A percentile compares a stretch with the other conserved stretches of the same genome.
Conservation (phyloP, 2,888 invertebrate species). For the Bombylius discolor region DNA sequence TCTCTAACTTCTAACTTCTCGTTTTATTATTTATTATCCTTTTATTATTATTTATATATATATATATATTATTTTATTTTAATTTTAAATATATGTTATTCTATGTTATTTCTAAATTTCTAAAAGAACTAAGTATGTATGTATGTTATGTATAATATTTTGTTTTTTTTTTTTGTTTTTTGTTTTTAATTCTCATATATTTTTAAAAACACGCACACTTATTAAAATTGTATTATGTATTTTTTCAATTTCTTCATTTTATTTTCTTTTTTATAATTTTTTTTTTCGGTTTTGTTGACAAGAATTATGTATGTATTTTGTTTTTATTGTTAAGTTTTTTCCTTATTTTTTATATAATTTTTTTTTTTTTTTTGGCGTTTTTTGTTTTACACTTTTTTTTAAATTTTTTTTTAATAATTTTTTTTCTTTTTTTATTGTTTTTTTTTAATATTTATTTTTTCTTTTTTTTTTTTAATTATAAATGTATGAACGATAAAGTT, state of each 20-base stretch:
- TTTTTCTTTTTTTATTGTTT: background rate
- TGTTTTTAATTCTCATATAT: background rate
- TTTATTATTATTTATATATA: too few relatives aligned
- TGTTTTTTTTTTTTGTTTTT: too few relatives aligned
- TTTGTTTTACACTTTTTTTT: background rate
- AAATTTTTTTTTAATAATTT: background rate
- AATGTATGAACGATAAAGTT: slow-evolving; percentile 12
- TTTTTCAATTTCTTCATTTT: background rate
- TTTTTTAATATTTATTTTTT: background rate
- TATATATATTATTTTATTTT: too few relatives aligned
- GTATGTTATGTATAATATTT: background rate
- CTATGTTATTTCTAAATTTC: too few relatives aligned
- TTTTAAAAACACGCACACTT: background rate
- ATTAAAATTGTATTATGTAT: too few relatives aligned
- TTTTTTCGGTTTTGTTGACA: background rate
- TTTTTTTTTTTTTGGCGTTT: background rate
- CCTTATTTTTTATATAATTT: background rate
- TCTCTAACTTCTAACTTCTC: too few relatives aligned
- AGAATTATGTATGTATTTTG: background rate
- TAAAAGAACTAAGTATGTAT: background rate
- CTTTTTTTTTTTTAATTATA: background rate
- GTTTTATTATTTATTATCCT: too few relatives aligned
- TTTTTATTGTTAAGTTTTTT: background rate
- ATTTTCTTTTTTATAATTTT: background rate
- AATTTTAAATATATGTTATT: too few relatives aligned